A percentile compares a stretch with the other conserved stretches of the same genome.
Evolutionary conservation across 1,140 invertebrate species (phyloP).

Genomic region (Condylostylus longicornis): DNA sequence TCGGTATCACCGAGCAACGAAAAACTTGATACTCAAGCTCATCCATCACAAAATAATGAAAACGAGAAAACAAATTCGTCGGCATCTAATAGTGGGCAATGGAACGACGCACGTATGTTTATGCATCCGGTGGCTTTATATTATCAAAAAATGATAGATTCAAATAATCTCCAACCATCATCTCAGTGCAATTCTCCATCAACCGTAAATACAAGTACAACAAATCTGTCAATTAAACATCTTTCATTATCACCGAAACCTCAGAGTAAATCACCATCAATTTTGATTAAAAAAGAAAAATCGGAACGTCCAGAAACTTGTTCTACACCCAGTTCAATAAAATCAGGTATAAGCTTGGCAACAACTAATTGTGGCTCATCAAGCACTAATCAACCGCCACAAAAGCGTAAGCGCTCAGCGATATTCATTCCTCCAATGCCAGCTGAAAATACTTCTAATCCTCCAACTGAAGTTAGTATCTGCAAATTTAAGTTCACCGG

Average conservation of each 20-base stretch:
- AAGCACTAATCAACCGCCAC: slow-evolving; percentile 25
- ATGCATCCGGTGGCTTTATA: slow-evolving; percentile 58
- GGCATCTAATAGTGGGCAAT: slow-evolving; percentile 7
- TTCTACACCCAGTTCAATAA: slow-evolving; percentile 5
- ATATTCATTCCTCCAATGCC: slow-evolving; percentile 69
- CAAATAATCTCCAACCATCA: slow-evolving; percentile 9
- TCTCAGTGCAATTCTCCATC: neutral
- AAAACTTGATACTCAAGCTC: slow-evolving; percentile 13
- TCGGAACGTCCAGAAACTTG: slow-evolving; percentile 9
- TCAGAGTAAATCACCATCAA: slow-evolving; percentile 14
- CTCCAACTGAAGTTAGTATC: slow-evolving; percentile 69
- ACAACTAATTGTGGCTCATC: slow-evolving; percentile 14
- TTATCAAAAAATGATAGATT: slow-evolving; percentile 49
- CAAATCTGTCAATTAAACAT: too few relatives aligned
- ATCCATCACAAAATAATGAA: slow-evolving; percentile 19
- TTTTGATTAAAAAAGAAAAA: too few relatives aligned
- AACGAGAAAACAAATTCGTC: slow-evolving; percentile 5
- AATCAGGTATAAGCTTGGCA: slow-evolving; percentile 20
- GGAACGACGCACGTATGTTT: slow-evolving; percentile 25
- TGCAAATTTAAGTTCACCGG: slow-evolving; percentile 88
- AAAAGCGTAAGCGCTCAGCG: slow-evolving; percentile 60
- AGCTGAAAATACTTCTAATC: slow-evolving; percentile 50
- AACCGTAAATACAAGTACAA: neutral
- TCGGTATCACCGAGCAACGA: neutral
- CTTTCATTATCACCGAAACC: too few relatives aligned